Evolutionary conservation across 2,113 vertebrate genomes (phyloP).

Genomic region (chimpanzee (Pan troglodytes)): DNA sequence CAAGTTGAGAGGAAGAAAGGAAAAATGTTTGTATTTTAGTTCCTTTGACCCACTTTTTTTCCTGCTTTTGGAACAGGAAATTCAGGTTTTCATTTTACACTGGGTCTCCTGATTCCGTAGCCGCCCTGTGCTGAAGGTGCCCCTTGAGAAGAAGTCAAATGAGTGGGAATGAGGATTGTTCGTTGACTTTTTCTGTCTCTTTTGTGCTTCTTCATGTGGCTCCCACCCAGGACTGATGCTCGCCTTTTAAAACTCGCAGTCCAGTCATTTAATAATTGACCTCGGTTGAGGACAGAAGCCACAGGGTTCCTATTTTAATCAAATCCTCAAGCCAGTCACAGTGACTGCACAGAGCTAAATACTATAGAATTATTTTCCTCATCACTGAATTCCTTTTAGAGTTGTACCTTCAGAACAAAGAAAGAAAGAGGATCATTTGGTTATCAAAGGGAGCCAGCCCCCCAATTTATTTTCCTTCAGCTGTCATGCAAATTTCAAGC

Average conservation of each 20-base stretch:
- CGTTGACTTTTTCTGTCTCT: not conserved
- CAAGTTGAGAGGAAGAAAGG: not conserved
- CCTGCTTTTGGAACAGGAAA: not conserved
- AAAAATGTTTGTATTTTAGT: accelerated
- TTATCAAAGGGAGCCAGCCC: constrained; percentile 70
- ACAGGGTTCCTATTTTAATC: not conserved
- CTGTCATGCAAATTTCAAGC: constrained; percentile 62
- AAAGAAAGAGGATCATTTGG: constrained; percentile 40
- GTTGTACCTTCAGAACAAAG: constrained; percentile 39
- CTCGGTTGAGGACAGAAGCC: not conserved
- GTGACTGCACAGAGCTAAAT: not conserved
- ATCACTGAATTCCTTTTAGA: constrained; percentile 50
- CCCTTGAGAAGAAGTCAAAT: too few species aligned
- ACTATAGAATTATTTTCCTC: constrained; percentile 40
- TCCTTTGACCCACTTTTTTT: not conserved
- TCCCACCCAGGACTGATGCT: not conserved
- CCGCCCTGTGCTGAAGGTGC: accelerated
- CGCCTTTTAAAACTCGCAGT: not conserved
- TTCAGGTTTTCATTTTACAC: accelerated
- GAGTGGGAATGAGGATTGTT: accelerated
- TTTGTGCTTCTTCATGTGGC: accelerated
- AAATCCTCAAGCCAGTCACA: not conserved
- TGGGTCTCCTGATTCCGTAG: not conserved
- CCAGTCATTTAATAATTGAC: not conserved
- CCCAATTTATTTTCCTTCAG: constrained; percentile 49